Evolutionary conservation across 2,888 invertebrate genomes (phyloP), one percentile per base, ranked within the genome.

Genomic region (Drosophila cognata): DNA sequence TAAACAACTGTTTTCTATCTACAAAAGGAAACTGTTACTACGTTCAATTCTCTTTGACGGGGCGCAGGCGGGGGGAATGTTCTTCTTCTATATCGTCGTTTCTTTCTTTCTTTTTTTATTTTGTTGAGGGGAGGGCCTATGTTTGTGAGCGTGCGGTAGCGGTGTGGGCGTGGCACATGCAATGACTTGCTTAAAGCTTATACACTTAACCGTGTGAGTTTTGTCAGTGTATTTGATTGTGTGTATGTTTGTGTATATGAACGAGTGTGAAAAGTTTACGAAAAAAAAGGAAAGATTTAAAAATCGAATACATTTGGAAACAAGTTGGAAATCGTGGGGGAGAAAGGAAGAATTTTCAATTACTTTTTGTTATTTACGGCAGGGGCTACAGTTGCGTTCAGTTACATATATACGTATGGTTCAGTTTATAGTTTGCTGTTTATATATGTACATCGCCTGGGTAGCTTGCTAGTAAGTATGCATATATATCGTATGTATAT

Each of bases 401-500:
- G 74, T 79, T 78, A 80, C 61, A 79, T 62, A 83, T 74, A 72
- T 70, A 72, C 43, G 43, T 70, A 72, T 68, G 25, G 60, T 74
- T 84, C 73, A 77, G 74, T 89, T 85, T 84, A 77, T 84, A 75
- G 75, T 79, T 62, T 73, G 79, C 77, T 78, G 68, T 73, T 57
- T 57, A 43, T 74, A 76, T 83, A 88, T 86, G 84, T 84, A 87
- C 89, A 84, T 82, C 88, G 85, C 83, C 91, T 91, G 91, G 91
- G 91, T 91, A 91, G 91, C 89, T 88, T 88, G 88, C 84, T 89
- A 85, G 78, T 87, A 87, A 87, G 71, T 84, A 78, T 74, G 74
- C 77, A 82, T 79, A 81, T 74, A 74, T 80, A 65, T 72, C 69
- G 43, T 59, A 72, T 77, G 72, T 74, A 67, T 73, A 72, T 67